phyloP scores from a whole-genome alignment of 2,797 vertebrate genomes.

The Melanotaenia trifasciata region DNA sequence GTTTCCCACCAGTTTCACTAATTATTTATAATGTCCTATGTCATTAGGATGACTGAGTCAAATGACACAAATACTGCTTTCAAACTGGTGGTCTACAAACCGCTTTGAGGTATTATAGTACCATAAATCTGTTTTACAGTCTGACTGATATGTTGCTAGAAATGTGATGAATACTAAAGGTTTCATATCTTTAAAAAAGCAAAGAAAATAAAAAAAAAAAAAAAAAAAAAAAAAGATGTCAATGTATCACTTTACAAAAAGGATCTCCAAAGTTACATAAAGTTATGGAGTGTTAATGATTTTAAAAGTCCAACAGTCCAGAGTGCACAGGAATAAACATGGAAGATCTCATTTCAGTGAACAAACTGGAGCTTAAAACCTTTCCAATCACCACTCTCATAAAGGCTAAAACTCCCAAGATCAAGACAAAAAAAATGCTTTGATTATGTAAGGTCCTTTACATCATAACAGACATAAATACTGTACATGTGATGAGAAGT shows the following conservation, averaged over 20 bases:
- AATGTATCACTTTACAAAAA: not conserved
- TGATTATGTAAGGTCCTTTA: conserved; percentile 31
- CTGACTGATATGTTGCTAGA: too few species aligned
- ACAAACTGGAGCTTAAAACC: conserved; percentile 14
- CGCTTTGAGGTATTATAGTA: not conserved
- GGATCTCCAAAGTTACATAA: not conserved
- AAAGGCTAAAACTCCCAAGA: conserved; percentile 4
- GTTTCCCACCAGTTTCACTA: too few species aligned
- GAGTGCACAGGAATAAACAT: not conserved
- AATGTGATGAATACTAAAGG: too few species aligned
- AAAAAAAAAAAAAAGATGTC: not conserved
- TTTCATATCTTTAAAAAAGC: too few species aligned
- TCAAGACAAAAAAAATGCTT: conserved; percentile 38
- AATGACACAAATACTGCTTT: not conserved
- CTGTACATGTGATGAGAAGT: conserved; percentile 41
- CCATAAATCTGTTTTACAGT: not conserved
- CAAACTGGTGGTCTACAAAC: not conserved
- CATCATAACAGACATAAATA: conserved; percentile 51
- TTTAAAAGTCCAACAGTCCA: conserved; percentile 16
- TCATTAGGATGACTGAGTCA: not conserved
- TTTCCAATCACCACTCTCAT: conserved; percentile 18
- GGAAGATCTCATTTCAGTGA: conserved; percentile 2
- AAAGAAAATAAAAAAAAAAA: not conserved
- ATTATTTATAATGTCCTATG: not conserved
- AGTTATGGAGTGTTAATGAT: not conserved